These are phyloP conservation scores for Micropoecilia bifurca DNA, from an alignment of 2,797 vertebrate genomes.

Conservation along the genomic window DNA sequence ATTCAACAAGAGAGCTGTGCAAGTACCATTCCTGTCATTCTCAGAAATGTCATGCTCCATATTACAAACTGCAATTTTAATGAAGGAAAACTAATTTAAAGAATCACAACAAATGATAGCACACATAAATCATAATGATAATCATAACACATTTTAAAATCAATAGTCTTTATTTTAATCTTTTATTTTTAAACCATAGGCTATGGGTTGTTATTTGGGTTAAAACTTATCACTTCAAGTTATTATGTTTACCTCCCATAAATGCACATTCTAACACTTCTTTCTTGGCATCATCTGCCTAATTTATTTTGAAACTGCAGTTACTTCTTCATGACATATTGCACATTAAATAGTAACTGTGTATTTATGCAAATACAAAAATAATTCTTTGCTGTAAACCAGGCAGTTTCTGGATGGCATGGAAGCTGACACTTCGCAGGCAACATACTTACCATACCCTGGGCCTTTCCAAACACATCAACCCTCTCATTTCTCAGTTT, in stretches of 20 bases:
- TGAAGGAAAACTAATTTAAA: too few relatives aligned
- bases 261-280: background rate
- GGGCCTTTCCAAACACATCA: conserved; percentile 60
- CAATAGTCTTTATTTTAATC: background rate
- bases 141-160: background rate
- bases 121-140: background rate
- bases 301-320: background rate
- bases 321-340: conserved; percentile 22
- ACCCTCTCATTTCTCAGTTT: conserved; percentile 59
- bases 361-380: conserved; percentile 24
- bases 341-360: conserved; percentile 29
- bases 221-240: background rate
- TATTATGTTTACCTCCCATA: background rate
- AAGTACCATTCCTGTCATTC: background rate
- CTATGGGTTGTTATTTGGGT: background rate
- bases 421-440: conserved; percentile 38
- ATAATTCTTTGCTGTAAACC: conserved; percentile 57
- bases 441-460: conserved; percentile 46
- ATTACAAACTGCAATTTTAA: background rate
- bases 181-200: background rate
- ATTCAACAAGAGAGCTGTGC: conserved; percentile 4
- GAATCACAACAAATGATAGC: background rate
- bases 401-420: conserved; percentile 35
- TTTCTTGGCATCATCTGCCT: background rate
- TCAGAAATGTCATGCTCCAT: background rate